Conservation (phyloP, 2,113 vertebrate species). For the Cavia aperea region DNA sequence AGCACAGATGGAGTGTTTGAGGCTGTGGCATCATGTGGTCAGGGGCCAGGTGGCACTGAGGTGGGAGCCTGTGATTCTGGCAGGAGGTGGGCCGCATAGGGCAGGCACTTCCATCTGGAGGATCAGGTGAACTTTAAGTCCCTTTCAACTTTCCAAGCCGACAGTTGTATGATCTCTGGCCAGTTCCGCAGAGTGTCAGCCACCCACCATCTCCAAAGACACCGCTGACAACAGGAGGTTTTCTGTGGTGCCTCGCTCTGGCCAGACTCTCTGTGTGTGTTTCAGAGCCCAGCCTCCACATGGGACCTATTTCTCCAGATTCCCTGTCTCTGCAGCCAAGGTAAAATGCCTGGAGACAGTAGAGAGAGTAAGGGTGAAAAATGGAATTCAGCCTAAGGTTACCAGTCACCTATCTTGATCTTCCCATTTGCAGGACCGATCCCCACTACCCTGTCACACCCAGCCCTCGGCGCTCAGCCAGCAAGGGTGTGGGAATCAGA, state of each 20-base stretch:
- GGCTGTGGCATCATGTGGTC: neutral
- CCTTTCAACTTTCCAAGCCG: conserved; percentile 56
- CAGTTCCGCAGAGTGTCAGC: neutral
- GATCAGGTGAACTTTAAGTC: conserved; percentile 48
- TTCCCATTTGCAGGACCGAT: neutral
- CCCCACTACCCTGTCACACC: accelerated
- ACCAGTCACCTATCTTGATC: neutral
- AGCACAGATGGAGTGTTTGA: neutral
- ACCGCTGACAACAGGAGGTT: neutral
- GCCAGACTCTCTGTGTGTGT: neutral
- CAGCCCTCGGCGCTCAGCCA: too few relatives aligned
- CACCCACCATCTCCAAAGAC: conserved; percentile 31
- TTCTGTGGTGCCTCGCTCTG: neutral
- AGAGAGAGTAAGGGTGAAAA: neutral
- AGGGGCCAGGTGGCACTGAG: conserved; percentile 43
- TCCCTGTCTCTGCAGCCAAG: neutral
- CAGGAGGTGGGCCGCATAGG: neutral
- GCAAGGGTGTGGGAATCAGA: accelerated
- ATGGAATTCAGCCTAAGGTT: neutral
- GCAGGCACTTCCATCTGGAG: conserved; percentile 40
- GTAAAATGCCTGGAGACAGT: neutral
- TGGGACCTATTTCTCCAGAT: neutral
- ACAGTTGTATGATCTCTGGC: conserved; percentile 5
- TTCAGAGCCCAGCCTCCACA: neutral
- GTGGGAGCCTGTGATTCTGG: conserved; percentile 48